Evolutionary conservation across 2,888 invertebrate species (phyloP), one percentile per base, ranked within the genome.

Genomic region (Gisinianus flammeolus): DNA sequence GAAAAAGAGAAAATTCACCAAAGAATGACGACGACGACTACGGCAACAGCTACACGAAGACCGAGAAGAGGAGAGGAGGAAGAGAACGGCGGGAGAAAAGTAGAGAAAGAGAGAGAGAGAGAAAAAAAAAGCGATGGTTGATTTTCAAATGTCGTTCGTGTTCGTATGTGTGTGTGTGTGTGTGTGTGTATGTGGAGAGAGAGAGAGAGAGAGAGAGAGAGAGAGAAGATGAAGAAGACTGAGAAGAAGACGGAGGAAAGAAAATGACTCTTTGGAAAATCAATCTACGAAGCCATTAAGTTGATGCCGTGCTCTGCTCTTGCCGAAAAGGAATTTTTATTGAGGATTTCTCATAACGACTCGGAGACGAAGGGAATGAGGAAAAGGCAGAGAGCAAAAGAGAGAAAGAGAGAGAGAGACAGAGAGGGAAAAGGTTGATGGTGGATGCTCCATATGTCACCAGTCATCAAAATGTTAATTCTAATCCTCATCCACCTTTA

Each of bases 281-380:
- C 83, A 83, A 83, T 83, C 82, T 82, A 81, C 79, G 79, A 81
- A 81, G 75, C 83, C 82, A 82, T 82, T 82, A 83, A 82, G 81
- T 82, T 80, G 82, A 81, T 81, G 80, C 82, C 81, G 79, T 79
- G 81, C 78, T 81, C 80, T 80, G 75, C 79, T 26, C n/a, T 26
- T 64, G 52, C 68, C 44, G 30, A 33, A 76, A 76, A 79, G 80
- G 81, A 82, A 81, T 82, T 82, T 82, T 82, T 81, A 81, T 82
- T 81, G 82, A 80, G 82, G 82, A 82, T 81, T 82, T 82, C 80
- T 82, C 82, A 82, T 82, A 82, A 82, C 81, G 82, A 82, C 82
- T 80, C 24, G 30, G 19, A 30, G 19, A 33, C 19, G 31, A 69
- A n/a, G 35, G 33, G 8, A 69, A 69, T n/a, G n/a, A 69, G 52